These are phyloP conservation scores for Pachycephus smyrnensis DNA, from an alignment of 2,888 invertebrate genomes.

Conservation along the genomic window DNA sequence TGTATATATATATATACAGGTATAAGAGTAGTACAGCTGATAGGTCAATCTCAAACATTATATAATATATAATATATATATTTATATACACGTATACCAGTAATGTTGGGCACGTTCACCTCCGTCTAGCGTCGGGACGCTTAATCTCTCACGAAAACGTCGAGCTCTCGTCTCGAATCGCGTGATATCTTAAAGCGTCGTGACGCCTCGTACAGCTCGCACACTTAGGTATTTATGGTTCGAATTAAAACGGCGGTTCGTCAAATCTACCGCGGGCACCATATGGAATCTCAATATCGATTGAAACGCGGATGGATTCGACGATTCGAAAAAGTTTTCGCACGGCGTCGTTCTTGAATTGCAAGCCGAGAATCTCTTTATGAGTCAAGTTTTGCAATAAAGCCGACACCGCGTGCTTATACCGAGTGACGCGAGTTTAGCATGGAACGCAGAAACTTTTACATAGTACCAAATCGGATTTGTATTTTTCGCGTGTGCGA, in stretches of 20 bases:
- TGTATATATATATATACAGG: too few species aligned
- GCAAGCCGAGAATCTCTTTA: slow-evolving; percentile 24
- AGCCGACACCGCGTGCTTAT: slow-evolving; percentile 8
- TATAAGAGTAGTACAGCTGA: background rate
- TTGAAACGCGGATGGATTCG: too few species aligned
- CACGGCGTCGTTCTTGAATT: background rate
- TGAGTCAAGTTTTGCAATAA: slow-evolving; percentile 35
- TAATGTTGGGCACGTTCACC: background rate
- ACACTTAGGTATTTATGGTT: background rate
- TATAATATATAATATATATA: too few species aligned
- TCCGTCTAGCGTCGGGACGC: background rate
- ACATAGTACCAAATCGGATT: too few species aligned
- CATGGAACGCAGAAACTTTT: too few species aligned
- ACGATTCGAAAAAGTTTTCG: background rate
- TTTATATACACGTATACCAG: too few species aligned
- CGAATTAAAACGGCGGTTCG: too few species aligned
- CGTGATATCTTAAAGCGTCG: background rate
- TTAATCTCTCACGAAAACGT: slow-evolving; percentile 1
- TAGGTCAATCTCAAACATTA: background rate
- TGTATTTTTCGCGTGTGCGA: too few species aligned
- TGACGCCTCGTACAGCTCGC: background rate
- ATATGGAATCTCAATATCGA: too few species aligned
- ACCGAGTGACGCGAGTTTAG: too few species aligned
- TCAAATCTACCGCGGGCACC: too few species aligned
- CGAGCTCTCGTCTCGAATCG: too few species aligned